Base-by-base conservation (phyloP, 2,113 vertebrate species). In the Hippocampus mohnikei region DNA sequence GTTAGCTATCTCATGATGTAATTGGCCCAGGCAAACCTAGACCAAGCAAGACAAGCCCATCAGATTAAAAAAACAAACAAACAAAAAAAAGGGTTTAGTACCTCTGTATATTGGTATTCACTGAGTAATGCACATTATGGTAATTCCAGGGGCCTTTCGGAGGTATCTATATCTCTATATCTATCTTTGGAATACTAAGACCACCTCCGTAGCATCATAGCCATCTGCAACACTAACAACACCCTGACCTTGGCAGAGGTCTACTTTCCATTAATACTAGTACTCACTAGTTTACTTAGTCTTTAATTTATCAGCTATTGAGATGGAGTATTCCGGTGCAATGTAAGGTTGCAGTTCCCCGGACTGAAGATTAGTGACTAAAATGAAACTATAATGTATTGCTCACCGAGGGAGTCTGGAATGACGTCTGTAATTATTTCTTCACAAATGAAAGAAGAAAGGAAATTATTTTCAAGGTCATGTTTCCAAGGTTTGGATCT, bases 371-470 rank as follows among this genome's bases (percentile, higher is more conserved):
- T 68, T 77, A 77, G 80, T 79, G 66, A 56, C 48, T 66, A 72
- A 70, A 70, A 84, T 72, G 69, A 75, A 86, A 84, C 60, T 18
- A 8, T 48, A 56, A 42, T 70, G 46, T 79, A 56, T 67, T 81
- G 56, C 83, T 66, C 74, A n/a, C 60, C 65, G 70, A 65, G 71
- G 48, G 68, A 81, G 82, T 76, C 66, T 73, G 77, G 71, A 66
- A 63, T 55, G 46, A 52, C 62, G 42, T 73, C 79, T 56, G 27
- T 77, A 79, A 73, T 77, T 40, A 82, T 76, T 77, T 75, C 21
- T 63, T 56, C 42, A 70, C 66, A 70, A 82, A 83, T 80, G 46
- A 73, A 81, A 73, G 33, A 67, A 70, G 37, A 70, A 70, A 72
- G 29, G 59, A 80, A 70, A 74, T 74, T 41, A 71, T 76, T 74